Percentiles rank a stretch among this genome's conserved stretches.
phyloP scores from a whole-genome alignment of 2,113 vertebrate species.

The Emberiza fucata region DNA sequence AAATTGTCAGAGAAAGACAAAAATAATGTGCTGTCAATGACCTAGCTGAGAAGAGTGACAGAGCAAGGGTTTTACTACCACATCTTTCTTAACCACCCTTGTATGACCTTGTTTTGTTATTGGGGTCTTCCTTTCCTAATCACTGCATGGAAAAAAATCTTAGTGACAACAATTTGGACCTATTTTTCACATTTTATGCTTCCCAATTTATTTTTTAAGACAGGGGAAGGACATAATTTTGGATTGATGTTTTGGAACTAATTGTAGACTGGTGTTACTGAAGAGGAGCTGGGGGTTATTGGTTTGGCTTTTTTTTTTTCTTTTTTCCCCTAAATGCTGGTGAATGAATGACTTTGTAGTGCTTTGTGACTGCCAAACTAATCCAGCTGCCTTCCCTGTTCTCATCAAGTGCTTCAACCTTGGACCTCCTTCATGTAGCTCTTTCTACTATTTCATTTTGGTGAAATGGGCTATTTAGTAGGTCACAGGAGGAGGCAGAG shows the following conservation, averaged over 20 bases:
- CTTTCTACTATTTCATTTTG: conserved; percentile 42
- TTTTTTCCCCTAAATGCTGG: background rate
- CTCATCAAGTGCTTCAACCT: conserved; percentile 24
- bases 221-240: background rate
- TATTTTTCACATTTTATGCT: background rate
- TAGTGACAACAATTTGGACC: background rate
- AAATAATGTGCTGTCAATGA: background rate
- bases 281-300: background rate
- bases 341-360: background rate
- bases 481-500: conserved; percentile 6
- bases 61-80: background rate
- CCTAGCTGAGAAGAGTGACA: background rate
- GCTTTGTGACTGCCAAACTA: background rate
- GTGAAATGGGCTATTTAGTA: conserved; percentile 32
- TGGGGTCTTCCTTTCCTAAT: background rate
- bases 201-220: background rate
- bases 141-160: background rate
- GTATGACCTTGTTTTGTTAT: background rate
- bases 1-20: background rate
- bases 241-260: background rate
- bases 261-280: background rate
- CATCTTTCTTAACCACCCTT: background rate
- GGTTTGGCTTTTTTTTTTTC: background rate
- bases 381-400: background rate
- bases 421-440: conserved; percentile 22